A percentile compares a stretch with the other conserved stretches of the same genome.
Evolutionary conservation across 1,140 invertebrate species (phyloP).

Genomic region (Homalodisca vitripennis): DNA sequence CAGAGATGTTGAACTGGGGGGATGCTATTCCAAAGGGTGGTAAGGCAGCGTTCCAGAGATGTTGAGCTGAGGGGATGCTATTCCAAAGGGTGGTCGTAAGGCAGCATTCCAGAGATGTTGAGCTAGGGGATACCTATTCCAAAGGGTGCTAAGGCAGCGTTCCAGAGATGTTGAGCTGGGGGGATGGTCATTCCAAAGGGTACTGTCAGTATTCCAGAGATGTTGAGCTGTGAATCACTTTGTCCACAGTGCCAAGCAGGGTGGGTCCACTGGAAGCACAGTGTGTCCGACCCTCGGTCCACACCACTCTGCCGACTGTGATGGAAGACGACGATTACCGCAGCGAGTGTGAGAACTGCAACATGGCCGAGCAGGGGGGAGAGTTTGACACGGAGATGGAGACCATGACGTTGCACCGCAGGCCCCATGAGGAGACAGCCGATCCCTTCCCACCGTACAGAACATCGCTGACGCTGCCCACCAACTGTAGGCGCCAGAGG

Average conservation of each 20-base stretch:
- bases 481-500: slow-evolving; percentile 61
- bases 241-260: neutral
- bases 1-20: no score
- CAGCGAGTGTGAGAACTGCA: slow-evolving; percentile 81
- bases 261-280: neutral
- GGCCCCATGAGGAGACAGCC: slow-evolving; percentile 47
- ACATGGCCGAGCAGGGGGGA: slow-evolving; percentile 55
- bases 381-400: slow-evolving; percentile 62
- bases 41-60: no score
- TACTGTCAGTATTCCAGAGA: neutral
- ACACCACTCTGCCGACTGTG: slow-evolving; percentile 20
- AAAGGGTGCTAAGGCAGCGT: no score
- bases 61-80: no score
- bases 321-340: slow-evolving; percentile 69
- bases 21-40: no score
- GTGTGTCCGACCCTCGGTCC: neutral
- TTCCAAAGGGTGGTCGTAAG: no score
- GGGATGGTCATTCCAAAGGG: neutral
- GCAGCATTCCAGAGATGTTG: no score
- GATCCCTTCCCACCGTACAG: slow-evolving; percentile 54
- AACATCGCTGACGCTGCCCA: slow-evolving; percentile 66
- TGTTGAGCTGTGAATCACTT: neutral
- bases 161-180: no score
- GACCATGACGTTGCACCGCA: slow-evolving; percentile 60
- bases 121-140: no score